phyloP scores from a whole-genome alignment of 2,888 invertebrate species.

The Dendrolimus houi region DNA sequence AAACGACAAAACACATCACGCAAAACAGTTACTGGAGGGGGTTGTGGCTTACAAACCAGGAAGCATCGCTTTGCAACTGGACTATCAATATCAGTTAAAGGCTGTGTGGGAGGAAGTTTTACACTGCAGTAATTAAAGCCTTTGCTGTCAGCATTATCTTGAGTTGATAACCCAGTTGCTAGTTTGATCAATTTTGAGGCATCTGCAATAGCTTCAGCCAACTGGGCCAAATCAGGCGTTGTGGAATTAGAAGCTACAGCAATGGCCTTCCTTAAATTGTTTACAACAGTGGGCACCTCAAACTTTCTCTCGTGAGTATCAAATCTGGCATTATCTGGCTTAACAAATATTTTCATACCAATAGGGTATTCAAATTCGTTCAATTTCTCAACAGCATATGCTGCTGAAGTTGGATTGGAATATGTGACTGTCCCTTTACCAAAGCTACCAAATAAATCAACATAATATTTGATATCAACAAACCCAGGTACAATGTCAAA shows the following conservation, averaged over 20 bases:
- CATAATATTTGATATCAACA: conserved; percentile 54
- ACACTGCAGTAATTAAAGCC: conserved; percentile 78
- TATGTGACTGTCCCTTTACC: conserved; percentile 54
- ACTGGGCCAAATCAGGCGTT: conserved; percentile 77
- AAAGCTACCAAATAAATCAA: conserved; percentile 60
- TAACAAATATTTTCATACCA: conserved; percentile 87
- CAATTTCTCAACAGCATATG: conserved; percentile 88
- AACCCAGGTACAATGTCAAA: conserved; percentile 89
- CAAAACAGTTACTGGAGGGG: conserved; percentile 86
- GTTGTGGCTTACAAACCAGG: conserved; percentile 78
- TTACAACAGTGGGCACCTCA: conserved; percentile 37
- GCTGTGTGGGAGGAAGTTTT: conserved; percentile 83
- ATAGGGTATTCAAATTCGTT: conserved; percentile 95
- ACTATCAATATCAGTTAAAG: conserved; percentile 81
- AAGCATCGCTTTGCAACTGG: conserved; percentile 81
- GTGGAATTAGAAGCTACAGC: conserved; percentile 26
- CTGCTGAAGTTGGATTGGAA: conserved; percentile 53
- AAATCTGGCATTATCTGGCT: conserved; percentile 70
- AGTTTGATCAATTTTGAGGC: conserved; percentile 85
- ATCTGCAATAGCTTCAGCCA: conserved; percentile 86
- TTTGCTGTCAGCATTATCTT: conserved; percentile 28
- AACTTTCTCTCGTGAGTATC: conserved; percentile 30
- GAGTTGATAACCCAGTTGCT: conserved; percentile 58
- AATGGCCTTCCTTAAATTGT: conserved; percentile 45
- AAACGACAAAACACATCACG: conserved; percentile 94